Evolutionary conservation across 2,888 invertebrate species (phyloP), one percentile per base, ranked within the genome.

Genomic region (Thecophora atra): DNA sequence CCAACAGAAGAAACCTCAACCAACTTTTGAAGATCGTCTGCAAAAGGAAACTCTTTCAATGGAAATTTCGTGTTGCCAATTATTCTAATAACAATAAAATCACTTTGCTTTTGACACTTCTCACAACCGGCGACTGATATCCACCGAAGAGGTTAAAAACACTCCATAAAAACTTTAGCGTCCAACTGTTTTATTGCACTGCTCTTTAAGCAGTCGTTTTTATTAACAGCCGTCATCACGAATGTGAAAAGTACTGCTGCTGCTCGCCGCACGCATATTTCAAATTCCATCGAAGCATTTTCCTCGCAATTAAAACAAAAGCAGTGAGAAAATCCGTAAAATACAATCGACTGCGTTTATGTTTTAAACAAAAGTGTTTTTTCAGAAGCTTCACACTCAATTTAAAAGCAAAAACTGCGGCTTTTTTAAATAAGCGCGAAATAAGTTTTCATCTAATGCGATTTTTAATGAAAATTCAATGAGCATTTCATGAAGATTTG

Each of bases 231-330:
- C n/a, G n/a, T n/a, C n/a, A n/a, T n/a, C n/a, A n/a, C n/a, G n/a
- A n/a, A n/a, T n/a, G n/a, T n/a, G n/a, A n/a, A n/a, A n/a, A n/a
- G n/a, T n/a, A n/a, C n/a, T n/a, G n/a, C n/a, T n/a, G n/a, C 44
- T 44, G 8, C 44, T 44, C 44, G 8, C 44, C 44, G 7, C 44
- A 0, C n/a, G 5, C 47, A 47, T 15, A 37, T n/a, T 47, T 47
- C 17, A 17, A 17, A 17, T 5, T 17, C 47, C 17, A 47, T 5
- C 47, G 26, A 44, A 58, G 24, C 44, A 47, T 58, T 69, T 69
- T 69, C 69, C 28, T 28, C 69, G 47, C 69, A 69, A 69, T 69
- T 69, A 69, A 69, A 58, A 47, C 60, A 26, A 69, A 60, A 28
- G 60, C 51, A 58, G 56, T 69, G 69, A 69, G 69, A 69, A 69